Evolutionary conservation across 2,113 vertebrate genomes (phyloP), one percentile per base, ranked within the genome.

Genomic region (Tachysurus vachellii): DNA sequence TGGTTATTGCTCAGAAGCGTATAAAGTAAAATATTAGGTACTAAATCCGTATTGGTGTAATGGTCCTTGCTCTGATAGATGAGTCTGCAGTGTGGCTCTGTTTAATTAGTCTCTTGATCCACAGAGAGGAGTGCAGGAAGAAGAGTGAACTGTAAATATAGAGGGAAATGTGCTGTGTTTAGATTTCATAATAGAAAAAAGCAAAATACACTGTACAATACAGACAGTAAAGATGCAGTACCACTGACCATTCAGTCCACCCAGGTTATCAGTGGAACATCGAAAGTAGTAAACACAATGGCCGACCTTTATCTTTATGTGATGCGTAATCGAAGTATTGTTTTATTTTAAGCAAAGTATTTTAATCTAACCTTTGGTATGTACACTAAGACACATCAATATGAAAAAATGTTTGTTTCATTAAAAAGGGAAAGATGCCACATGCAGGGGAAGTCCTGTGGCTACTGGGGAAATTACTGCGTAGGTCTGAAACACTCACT

Each of bases 71-170:
- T 83, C 50, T 84, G 57, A 77, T 62, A 89, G 86, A 85, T 81
- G 57, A 80, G 66, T 76, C 19, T 36, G 16, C 71, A 64, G 73
- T 70, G 53, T 61, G 9, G 11, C 54, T 31, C 1, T 53, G 31
- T 82, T 87, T 50, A 87, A 88, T 88, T 82, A 80, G 21, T 71
- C 28, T 82, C 71, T 84, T 36, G 75, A 87, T 85, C 83, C 81
- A 82, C 80, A 75, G 31, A 87, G 70, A 50, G 50, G 57, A 44
- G 14, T 57, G 56, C 79, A 59, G 79, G 42, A 84, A 3, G 26
- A 6, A 31, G n/a, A n/a, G 42, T 66, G 73, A 73, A 61, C 64
- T 31, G 6, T 80, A 53, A 16, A 76, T 56, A 54, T 50, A 16
- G 26, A 9, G 10, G 10, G 26, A 64, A 76, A 64, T n/a, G 59